A percentile compares a stretch with the other conserved stretches of the same genome.
These are phyloP conservation scores for Nibea albiflora DNA, from an alignment of 2,113 vertebrate genomes.

Conservation along the genomic window DNA sequence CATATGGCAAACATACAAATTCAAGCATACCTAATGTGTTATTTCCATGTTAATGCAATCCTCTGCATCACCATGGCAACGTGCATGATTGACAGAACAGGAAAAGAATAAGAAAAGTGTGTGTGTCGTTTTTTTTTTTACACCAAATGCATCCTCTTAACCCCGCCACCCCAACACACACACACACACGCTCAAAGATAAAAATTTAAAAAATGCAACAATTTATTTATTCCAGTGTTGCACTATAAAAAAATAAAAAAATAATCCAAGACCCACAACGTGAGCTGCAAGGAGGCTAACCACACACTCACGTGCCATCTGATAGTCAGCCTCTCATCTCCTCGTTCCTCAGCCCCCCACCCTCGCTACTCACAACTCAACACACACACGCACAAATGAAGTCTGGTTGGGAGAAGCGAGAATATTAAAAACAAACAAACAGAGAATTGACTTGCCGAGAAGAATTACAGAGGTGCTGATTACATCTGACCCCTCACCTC, in stretches of 20 bases:
- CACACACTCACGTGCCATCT: conserved; percentile 66
- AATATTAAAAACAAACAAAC: conserved; percentile 89
- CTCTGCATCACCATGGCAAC: conserved; percentile 80
- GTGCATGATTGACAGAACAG: conserved; percentile 89
- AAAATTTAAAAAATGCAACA: conserved; percentile 51
- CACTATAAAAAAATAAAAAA: conserved; percentile 10
- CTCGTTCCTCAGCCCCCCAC: conserved; percentile 33
- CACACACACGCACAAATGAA: conserved; percentile 48
- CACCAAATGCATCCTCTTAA: conserved; percentile 57
- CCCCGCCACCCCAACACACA: conserved; percentile 36
- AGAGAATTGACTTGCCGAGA: conserved; percentile 82
- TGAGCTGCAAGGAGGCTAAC: conserved; percentile 55
- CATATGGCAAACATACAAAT: conserved; percentile 80
- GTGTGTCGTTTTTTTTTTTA: conserved; percentile 36
- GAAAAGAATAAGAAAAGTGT: conserved; percentile 60
- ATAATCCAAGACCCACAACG: conserved; percentile 58
- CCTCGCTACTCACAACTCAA: conserved; percentile 12
- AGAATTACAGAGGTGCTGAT: conserved; percentile 83
- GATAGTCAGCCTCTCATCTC: conserved; percentile 72
- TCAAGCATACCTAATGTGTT: conserved; percentile 79
- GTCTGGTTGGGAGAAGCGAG: conserved; percentile 45
- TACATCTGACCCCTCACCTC: conserved; percentile 83
- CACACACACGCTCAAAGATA: conserved; percentile 48
- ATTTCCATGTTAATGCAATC: conserved; percentile 91
- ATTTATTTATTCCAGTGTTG: conserved; percentile 55